A percentile compares a stretch with the other conserved stretches of the same genome.
Conservation (phyloP, 2,113 vertebrate genomes). For the Scytalopus superciliaris region DNA sequence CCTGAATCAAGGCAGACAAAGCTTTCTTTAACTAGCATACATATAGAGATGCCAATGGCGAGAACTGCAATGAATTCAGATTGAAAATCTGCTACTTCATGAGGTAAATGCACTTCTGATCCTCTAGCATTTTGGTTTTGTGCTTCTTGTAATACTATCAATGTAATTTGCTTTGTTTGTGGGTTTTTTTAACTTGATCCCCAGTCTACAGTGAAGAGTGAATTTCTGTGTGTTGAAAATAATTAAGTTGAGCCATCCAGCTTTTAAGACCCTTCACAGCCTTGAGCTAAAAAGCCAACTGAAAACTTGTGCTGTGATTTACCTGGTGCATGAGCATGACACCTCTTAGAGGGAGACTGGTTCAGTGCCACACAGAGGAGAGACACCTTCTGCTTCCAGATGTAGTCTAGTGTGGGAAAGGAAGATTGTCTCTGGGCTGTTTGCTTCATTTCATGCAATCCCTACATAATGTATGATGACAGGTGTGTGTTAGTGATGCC, state of each 20-base stretch:
- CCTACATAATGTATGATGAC: neutral
- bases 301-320: neutral
- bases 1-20: neutral
- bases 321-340: neutral
- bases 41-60: slow-evolving; percentile 84
- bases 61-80: slow-evolving; percentile 79
- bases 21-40: slow-evolving; percentile 83
- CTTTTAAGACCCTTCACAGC: neutral
- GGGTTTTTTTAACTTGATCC: neutral
- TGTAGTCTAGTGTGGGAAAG: neutral
- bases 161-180: neutral
- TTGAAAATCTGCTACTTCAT: slow-evolving; percentile 96
- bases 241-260: neutral
- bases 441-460: neutral
- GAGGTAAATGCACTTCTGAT: slow-evolving; percentile 80
- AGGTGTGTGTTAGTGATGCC: neutral
- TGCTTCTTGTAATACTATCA: neutral
- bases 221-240: neutral
- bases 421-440: neutral
- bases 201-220: neutral
- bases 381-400: neutral
- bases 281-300: neutral
- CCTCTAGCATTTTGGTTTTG: neutral
- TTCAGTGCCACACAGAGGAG: neutral
- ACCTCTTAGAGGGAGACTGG: neutral